Evolutionary conservation across 2,797 vertebrate species (phyloP), one percentile per base, ranked within the genome.

Genomic region (Gobio occitaniae): DNA sequence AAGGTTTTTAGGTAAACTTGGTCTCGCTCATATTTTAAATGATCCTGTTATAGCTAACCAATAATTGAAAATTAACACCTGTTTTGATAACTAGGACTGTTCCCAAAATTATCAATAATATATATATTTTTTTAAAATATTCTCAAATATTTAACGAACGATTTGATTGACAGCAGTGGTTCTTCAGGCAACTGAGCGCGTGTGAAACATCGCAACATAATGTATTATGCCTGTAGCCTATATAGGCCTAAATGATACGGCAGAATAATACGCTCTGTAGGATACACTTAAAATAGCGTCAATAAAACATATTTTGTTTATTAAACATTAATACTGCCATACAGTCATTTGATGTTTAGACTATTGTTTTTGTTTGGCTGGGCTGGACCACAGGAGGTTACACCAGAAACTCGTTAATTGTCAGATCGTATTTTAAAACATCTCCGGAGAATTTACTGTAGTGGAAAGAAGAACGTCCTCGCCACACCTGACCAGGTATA

Each of bases 401-500:
- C 48, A 10, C 59, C 21, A 4, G 19, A 25, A 29, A 29, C 1
- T 17, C 54, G 54, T 44, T 44, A 36, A 48, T 54, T 6, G 12
- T 54, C 17, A 47, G 32, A 17, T 6, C 3, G 4, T 17, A 29
- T 29, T 68, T 69, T 25, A 25, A 50, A 65, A 36, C 3, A 50
- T 19, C 41, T 47, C 19, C 6, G 32, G 16, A 7, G 17, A 48
- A 63, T 63, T 29, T 8, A 17, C 15, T 74, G 25, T 2, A 74
- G 25, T 15, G 25, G 41, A n/a, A 61, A 70, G 21, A 61, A 70
- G 21, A 17, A 17, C 11, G 56, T n/a, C 0, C 17, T 25, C 44
- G 17, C 44, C 11, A 52, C 56, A 74, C 44, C 70, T 74, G 70
- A 74, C 25, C 69, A 82, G 70, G 29, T 48, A n/a, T 9, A 25